Evolutionary conservation across 2,113 vertebrate genomes (phyloP).

Genomic region (Syngnathus floridae): DNA sequence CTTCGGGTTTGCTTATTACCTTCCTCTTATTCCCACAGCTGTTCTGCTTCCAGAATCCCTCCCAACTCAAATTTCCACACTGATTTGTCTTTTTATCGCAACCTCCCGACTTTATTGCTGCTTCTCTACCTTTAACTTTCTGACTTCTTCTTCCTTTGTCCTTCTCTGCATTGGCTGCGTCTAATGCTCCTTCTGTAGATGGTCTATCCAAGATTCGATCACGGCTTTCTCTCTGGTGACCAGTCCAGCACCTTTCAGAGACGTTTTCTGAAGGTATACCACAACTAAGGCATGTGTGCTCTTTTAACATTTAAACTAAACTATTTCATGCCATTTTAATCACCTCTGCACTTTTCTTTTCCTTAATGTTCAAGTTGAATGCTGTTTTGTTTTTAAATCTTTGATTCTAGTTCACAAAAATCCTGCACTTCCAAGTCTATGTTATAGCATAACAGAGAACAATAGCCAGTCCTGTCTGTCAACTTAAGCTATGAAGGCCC

Average conservation of each 20-base stretch:
- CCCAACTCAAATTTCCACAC: slow-evolving; percentile 11
- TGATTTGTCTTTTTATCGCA: neutral
- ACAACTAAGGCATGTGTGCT: slow-evolving; percentile 32
- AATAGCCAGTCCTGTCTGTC: neutral
- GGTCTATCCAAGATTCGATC: slow-evolving; percentile 83
- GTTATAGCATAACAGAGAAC: neutral
- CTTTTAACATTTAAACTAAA: slow-evolving; percentile 25
- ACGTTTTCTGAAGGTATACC: slow-evolving; percentile 86
- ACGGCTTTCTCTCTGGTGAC: slow-evolving; percentile 82
- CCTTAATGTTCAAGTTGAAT: slow-evolving; percentile 12
- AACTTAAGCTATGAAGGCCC: neutral
- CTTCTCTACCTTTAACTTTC: slow-evolving; percentile 9
- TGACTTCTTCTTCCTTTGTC: slow-evolving; percentile 19
- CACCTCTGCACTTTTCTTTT: neutral
- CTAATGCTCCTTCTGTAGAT: slow-evolving; percentile 66
- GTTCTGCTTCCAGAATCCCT: slow-evolving; percentile 5
- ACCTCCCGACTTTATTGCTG: slow-evolving; percentile 9
- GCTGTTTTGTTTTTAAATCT: neutral
- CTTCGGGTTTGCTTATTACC: slow-evolving; percentile 7
- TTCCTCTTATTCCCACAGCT: slow-evolving; percentile 15
- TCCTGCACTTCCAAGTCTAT: neutral
- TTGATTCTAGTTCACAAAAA: neutral
- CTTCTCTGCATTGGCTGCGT: slow-evolving; percentile 15
- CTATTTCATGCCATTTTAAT: slow-evolving; percentile 1
- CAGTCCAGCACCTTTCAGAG: slow-evolving; percentile 75